Percentiles rank a stretch among this genome's conserved stretches.
These are phyloP conservation scores for Esperia sulphurella DNA, from an alignment of 2,888 invertebrate genomes.

Conservation along the genomic window DNA sequence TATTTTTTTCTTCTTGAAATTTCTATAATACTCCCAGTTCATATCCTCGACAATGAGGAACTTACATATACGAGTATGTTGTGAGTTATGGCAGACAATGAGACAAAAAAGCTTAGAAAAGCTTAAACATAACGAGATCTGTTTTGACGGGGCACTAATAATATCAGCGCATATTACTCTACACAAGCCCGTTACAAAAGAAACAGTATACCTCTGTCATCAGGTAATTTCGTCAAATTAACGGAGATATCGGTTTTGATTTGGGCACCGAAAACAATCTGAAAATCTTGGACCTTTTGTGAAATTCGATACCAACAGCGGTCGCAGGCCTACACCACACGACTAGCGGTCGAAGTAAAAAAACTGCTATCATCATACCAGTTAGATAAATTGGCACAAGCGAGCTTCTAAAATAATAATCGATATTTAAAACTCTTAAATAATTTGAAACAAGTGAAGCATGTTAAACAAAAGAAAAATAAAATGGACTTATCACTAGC, in stretches of 20 bases:
- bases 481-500: constrained; percentile 44
- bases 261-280: constrained; percentile 62
- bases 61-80: too few species aligned
- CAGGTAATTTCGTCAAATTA: constrained; percentile 66
- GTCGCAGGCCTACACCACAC: constrained; percentile 36
- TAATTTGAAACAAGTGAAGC: constrained; percentile 13
- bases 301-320: constrained; percentile 64
- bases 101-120: background rate
- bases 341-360: constrained; percentile 43
- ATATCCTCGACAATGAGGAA: too few species aligned
- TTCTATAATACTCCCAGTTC: too few species aligned
- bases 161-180: background rate
- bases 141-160: background rate
- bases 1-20: too few species aligned
- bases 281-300: constrained; percentile 60
- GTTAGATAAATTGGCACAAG: constrained; percentile 13
- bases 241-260: constrained; percentile 65
- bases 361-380: constrained; percentile 31
- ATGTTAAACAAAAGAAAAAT: constrained; percentile 22
- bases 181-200: constrained; percentile 20
- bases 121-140: too few species aligned
- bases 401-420: background rate
- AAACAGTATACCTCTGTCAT: constrained; percentile 45
- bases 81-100: too few species aligned
- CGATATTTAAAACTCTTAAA: background rate